phyloP scores from a whole-genome alignment of 2,797 vertebrate species.

The Apogon hyalosoma region DNA sequence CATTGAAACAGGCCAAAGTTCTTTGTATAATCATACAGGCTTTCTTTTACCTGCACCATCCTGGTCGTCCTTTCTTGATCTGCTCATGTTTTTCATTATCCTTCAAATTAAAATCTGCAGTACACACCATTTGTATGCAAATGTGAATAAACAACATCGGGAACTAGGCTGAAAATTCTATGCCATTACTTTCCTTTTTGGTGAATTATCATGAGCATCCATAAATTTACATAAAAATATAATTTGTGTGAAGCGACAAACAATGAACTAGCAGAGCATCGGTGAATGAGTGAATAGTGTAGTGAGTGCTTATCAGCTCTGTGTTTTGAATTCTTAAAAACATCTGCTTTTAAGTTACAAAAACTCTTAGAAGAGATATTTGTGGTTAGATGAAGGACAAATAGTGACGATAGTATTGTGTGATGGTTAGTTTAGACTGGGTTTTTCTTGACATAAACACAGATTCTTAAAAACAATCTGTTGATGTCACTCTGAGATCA shows the following conservation, averaged over 20 bases:
- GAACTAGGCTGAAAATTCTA: conserved; percentile 25
- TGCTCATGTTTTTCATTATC: conserved; percentile 22
- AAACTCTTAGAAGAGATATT: too few relatives aligned
- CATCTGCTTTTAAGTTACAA: background rate
- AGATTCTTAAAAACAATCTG: background rate
- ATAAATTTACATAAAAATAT: conserved; percentile 34
- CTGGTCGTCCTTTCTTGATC: background rate
- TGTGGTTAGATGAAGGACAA: too few relatives aligned
- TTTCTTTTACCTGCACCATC: conserved; percentile 13
- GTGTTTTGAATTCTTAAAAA: background rate
- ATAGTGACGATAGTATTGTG: too few relatives aligned
- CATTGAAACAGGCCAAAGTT: background rate
- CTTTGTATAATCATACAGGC: background rate
- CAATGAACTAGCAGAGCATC: background rate
- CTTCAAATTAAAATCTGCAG: conserved; percentile 35
- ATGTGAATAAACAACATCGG: conserved; percentile 27
- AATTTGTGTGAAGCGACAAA: conserved; percentile 25
- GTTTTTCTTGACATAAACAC: background rate
- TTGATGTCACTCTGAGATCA: background rate
- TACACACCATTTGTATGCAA: conserved; percentile 26
- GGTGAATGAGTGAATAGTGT: background rate
- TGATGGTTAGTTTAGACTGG: too few relatives aligned
- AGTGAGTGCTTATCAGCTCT: background rate
- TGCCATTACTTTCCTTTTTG: conserved; percentile 40
- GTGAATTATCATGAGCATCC: conserved; percentile 32